Conservation (phyloP, 2,797 vertebrate genomes). For the Phrynocephalus guinanensis region DNA sequence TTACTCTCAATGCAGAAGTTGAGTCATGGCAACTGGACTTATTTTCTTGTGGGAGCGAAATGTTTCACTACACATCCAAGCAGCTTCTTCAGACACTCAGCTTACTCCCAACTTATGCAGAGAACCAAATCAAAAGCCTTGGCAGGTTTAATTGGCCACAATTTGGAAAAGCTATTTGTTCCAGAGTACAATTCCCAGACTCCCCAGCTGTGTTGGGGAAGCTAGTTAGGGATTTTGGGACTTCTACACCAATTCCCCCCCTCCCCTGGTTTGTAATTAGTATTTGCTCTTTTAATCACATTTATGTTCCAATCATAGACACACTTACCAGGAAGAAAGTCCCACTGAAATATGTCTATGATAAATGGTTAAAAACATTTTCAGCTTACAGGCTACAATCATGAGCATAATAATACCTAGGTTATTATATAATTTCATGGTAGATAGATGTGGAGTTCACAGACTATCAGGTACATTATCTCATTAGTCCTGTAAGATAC, state of each 20-base stretch:
- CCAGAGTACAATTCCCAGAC: too few relatives aligned
- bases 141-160: conserved; percentile 17
- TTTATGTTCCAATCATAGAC: background rate
- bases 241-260: too few relatives aligned
- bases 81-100: too few relatives aligned
- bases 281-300: conserved; percentile 44
- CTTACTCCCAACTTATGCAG: conserved; percentile 33
- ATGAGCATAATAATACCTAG: background rate
- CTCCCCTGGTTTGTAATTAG: too few relatives aligned
- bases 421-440: too few relatives aligned
- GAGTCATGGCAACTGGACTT: too few relatives aligned
- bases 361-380: background rate
- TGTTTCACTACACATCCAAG: too few relatives aligned
- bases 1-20: background rate
- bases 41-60: too few relatives aligned
- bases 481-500: background rate
- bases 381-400: background rate
- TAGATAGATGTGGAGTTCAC: background rate
- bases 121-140: conserved; percentile 27
- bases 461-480: background rate
- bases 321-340: background rate
- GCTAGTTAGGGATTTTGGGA: too few relatives aligned
- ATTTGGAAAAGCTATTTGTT: too few relatives aligned
- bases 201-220: too few relatives aligned
- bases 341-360: background rate